These are phyloP conservation scores for Cotesia vestalis DNA, from an alignment of 1,140 invertebrate species.

Conservation along the genomic window DNA sequence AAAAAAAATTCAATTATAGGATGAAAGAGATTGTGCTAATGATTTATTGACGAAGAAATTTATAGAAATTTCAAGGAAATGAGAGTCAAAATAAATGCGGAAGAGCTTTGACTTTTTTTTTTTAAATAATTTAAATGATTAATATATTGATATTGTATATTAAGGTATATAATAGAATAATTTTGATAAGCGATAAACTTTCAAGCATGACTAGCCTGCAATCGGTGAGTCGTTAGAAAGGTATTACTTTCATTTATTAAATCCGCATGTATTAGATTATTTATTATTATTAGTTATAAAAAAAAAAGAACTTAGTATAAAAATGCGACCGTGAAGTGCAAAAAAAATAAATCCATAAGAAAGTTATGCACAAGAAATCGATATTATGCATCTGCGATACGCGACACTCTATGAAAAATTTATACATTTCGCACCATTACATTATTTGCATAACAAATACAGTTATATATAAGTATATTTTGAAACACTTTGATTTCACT, in stretches of 20 bases:
- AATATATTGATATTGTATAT: too few relatives aligned
- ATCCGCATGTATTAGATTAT: constrained; percentile 3
- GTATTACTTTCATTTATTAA: constrained; percentile 25
- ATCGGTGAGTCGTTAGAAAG: constrained; percentile 13
- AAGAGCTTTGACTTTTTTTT: too few relatives aligned
- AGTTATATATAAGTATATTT: constrained; percentile 4
- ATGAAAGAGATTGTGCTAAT: too few relatives aligned
- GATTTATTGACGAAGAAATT: too few relatives aligned
- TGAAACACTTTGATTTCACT: constrained; percentile 27
- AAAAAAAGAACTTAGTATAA: not conserved
- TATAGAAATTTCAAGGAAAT: too few relatives aligned
- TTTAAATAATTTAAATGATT: too few relatives aligned
- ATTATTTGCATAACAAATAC: constrained; percentile 33
- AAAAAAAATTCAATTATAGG: too few relatives aligned
- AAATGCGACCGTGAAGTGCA: not conserved
- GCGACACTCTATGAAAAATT: constrained; percentile 22
- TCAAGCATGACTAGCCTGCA: constrained; percentile 23
- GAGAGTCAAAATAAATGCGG: too few relatives aligned
- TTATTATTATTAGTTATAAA: not conserved
- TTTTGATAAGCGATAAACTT: constrained; percentile 12
- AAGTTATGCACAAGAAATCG: not conserved
- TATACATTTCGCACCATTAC: constrained; percentile 25
- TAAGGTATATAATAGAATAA: too few relatives aligned
- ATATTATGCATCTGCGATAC: constrained; percentile 19
- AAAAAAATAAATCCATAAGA: constrained; percentile 17